phyloP scores from a whole-genome alignment of 2,113 vertebrate species.

The Ciconia maguari region DNA sequence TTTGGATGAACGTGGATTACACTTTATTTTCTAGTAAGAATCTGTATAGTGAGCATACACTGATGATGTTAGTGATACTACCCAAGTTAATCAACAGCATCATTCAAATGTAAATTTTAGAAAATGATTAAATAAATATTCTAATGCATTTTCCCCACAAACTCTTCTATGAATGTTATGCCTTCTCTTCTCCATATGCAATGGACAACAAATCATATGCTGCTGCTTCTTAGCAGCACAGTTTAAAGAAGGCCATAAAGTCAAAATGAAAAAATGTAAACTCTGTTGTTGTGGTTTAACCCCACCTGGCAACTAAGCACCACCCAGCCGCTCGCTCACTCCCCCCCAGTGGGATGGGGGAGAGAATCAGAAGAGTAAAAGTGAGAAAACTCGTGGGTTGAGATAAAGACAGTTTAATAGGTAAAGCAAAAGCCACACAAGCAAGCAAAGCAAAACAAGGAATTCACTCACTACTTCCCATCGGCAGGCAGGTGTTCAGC shows the following conservation, averaged over 20 bases:
- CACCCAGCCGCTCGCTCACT: no score
- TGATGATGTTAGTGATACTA: not conserved
- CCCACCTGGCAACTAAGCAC: no score
- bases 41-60: not conserved
- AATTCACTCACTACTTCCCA: no score
- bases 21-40: not conserved
- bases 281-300: no score
- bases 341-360: no score
- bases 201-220: not conserved
- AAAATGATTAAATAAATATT: slow-evolving; percentile 23
- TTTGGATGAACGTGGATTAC: not conserved
- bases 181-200: not conserved
- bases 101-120: slow-evolving; percentile 40
- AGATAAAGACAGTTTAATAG: no score
- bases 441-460: no score
- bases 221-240: not conserved
- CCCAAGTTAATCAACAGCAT: slow-evolving; percentile 9
- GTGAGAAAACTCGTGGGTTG: no score
- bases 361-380: no score
- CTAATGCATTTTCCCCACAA: not conserved
- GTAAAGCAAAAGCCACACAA: no score
- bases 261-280: not conserved
- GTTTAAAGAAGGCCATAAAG: not conserved
- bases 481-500: no score
- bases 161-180: not conserved